A percentile compares a stretch with the other conserved stretches of the same genome.
Evolutionary conservation across 2,113 vertebrate species (phyloP).

Genomic region (Bos javanicus): DNA sequence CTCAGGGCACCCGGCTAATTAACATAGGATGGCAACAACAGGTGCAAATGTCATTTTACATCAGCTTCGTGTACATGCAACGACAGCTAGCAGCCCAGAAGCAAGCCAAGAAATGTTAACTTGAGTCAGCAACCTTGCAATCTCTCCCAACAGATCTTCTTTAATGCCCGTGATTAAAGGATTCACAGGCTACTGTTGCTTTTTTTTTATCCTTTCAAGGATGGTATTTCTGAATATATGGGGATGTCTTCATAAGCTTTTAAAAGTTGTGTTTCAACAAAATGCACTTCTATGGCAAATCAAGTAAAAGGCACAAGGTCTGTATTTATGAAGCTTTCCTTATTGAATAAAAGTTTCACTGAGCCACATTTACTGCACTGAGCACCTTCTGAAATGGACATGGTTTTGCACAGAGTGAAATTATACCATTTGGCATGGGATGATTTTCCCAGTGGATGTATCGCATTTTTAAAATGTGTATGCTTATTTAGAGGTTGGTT

Average conservation of each 20-base stretch:
- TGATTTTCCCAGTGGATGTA: slow-evolving; percentile 44
- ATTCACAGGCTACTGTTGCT: slow-evolving; percentile 67
- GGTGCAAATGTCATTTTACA: slow-evolving; percentile 87
- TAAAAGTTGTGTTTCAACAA: slow-evolving; percentile 78
- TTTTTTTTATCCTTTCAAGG: slow-evolving; percentile 76
- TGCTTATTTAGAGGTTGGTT: slow-evolving; percentile 27
- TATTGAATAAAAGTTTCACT: slow-evolving; percentile 75
- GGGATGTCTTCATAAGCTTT: slow-evolving; percentile 79
- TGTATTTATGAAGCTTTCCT: slow-evolving; percentile 71
- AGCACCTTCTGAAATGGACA: slow-evolving; percentile 60
- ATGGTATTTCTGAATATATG: slow-evolving; percentile 80
- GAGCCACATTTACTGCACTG: slow-evolving; percentile 51
- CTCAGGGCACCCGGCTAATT: slow-evolving; percentile 88
- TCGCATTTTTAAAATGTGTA: slow-evolving; percentile 16
- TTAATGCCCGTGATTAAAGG: slow-evolving; percentile 83
- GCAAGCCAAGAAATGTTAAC: slow-evolving; percentile 82
- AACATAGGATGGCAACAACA: slow-evolving; percentile 88
- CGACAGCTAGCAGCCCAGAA: slow-evolving; percentile 81
- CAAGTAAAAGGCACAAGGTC: slow-evolving; percentile 73
- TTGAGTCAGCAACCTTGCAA: slow-evolving; percentile 82
- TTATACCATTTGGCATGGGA: neutral
- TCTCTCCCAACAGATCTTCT: slow-evolving; percentile 79
- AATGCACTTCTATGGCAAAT: slow-evolving; percentile 64
- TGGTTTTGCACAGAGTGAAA: slow-evolving; percentile 67
- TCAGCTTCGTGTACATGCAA: slow-evolving; percentile 78